Evolutionary conservation across 2,797 vertebrate genomes (phyloP), one percentile per base, ranked within the genome.

Genomic region (Dallia pectoralis): DNA sequence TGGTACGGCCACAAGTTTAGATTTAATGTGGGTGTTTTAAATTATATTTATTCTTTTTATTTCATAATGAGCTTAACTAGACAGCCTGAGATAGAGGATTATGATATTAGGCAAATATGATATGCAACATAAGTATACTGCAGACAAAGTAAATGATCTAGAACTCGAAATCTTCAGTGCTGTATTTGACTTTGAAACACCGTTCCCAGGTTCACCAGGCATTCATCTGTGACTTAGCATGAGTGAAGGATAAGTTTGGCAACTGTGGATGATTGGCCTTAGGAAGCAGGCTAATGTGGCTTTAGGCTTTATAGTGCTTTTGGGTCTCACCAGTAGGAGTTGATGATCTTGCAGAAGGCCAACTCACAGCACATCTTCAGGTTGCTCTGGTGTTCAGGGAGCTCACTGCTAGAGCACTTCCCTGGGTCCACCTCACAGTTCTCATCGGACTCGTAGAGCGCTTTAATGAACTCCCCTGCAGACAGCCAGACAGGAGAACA

Each of bases 361-460:
- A 99, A 92, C 87, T 99, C 97, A 61, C 97, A 99, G 82, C 97
- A 99, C 97, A 98, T 99, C 88, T 97, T 98, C 87, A 99, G 90
- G 92, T 98, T 99, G 74, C 94, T 95, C 90, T 97, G 97, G 80
- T 99, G 95, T 72, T 98, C 97, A 0, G 91, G 40, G 72, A 99
- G 88, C 44, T 97, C 95, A 18, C 81, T 87, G 49, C 86, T 87
- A 0, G 94, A 91, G 82, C 97, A 97, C 67, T 94, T 96, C 61
- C 93, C 92, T n/a, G 96, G 96, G 81, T 99, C 97, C 1, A 95
- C 97, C 91, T 99, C 97, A 72, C 97, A 98, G 91, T 96, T 96
- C 87, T 99, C 97, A 73, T 99, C 97, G 8, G 97, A 98, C 90
- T 99, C 97, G 15, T 98, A 99, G 73, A 99, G 83, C 32, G 97